A percentile compares a stretch with the other conserved stretches of the same genome.
phyloP scores from a whole-genome alignment of 2,113 vertebrate species.

The Syngnathus scovelli region DNA sequence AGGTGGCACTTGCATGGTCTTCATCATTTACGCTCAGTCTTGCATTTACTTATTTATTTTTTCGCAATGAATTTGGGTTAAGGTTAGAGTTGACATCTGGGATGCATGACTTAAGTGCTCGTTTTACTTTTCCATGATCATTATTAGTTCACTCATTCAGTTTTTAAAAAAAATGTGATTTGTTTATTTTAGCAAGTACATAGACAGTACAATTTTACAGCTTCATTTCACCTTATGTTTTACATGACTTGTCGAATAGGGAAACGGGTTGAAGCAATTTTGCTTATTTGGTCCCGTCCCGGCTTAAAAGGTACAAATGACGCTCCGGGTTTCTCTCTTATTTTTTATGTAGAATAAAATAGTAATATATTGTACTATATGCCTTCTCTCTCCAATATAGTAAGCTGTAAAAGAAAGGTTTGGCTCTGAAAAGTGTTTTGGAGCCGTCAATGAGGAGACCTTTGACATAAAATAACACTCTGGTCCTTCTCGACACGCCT shows the following conservation, averaged over 20 bases:
- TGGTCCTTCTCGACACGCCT: slow-evolving; percentile 32
- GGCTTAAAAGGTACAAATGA: background rate
- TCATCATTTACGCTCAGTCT: slow-evolving; percentile 31
- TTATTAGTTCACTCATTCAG: background rate
- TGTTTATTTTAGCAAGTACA: no score
- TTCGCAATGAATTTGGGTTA: background rate
- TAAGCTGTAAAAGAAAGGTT: slow-evolving; percentile 9
- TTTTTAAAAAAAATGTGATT: no score
- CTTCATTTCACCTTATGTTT: no score
- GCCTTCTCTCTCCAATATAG: background rate
- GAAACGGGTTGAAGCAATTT: no score
- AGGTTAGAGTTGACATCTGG: background rate
- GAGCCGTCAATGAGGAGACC: slow-evolving; percentile 22
- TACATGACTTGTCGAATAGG: no score
- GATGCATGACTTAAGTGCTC: background rate
- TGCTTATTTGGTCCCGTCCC: no score
- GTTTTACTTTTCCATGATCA: background rate
- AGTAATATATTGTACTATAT: background rate
- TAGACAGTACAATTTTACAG: no score
- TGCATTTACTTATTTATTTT: slow-evolving; percentile 23
- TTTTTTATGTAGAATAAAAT: slow-evolving; percentile 1
- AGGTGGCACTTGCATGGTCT: slow-evolving; percentile 18
- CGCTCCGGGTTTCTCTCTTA: slow-evolving; percentile 1
- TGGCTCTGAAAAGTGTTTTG: slow-evolving; percentile 14
- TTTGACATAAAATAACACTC: slow-evolving; percentile 47